Percentiles rank a stretch among this genome's conserved stretches.
These are phyloP conservation scores for Synergus gifuensis DNA, from an alignment of 2,888 invertebrate genomes.

Conservation along the genomic window DNA sequence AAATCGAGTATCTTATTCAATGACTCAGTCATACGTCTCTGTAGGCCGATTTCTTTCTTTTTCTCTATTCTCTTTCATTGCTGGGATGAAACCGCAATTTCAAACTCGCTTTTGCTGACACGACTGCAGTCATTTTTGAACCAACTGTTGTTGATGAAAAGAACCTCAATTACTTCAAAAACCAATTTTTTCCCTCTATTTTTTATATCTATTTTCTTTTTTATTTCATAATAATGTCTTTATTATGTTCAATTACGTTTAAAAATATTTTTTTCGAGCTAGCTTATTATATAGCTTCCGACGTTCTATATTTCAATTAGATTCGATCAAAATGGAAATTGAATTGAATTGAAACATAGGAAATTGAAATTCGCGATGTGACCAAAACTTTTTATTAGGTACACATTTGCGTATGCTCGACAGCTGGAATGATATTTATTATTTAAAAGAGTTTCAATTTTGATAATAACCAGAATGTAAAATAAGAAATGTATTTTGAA, in stretches of 20 bases:
- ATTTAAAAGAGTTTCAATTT: too few species aligned
- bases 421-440: too few species aligned
- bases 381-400: too few species aligned
- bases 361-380: not conserved
- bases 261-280: too few species aligned
- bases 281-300: not conserved
- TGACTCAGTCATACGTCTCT: conserved; percentile 22
- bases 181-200: not conserved
- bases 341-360: not conserved
- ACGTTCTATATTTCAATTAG: not conserved
- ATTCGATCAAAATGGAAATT: not conserved
- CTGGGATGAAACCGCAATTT: conserved; percentile 27
- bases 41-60: conserved; percentile 37
- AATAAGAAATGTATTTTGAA: too few species aligned
- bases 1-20: conserved; percentile 22
- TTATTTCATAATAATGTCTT: not conserved
- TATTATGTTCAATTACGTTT: not conserved
- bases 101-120: conserved; percentile 23
- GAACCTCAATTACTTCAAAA: conserved; percentile 1
- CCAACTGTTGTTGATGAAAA: conserved; percentile 24
- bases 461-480: too few species aligned
- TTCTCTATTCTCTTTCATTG: conserved; percentile 28
- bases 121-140: conserved; percentile 13
- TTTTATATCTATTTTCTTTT: not conserved
- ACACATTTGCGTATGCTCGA: too few species aligned